phyloP scores from a whole-genome alignment of 2,888 invertebrate genomes.

The Stegana nigrithorax region DNA sequence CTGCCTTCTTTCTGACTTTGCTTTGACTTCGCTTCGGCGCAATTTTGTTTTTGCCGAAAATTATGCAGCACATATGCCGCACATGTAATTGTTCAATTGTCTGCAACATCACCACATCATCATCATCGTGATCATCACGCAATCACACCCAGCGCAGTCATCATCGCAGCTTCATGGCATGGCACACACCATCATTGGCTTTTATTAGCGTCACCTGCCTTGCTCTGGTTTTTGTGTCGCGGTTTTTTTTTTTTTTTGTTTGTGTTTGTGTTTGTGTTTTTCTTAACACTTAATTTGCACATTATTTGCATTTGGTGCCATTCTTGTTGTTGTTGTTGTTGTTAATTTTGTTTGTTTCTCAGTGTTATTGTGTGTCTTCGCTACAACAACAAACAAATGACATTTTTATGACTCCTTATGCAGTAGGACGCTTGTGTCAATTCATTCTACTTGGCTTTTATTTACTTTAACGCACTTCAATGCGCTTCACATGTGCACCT shows the following conservation, averaged over 20 bases:
- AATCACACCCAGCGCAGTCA: neutral
- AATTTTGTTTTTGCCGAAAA: conserved; percentile 31
- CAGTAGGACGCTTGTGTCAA: too few relatives aligned
- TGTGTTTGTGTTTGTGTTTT: neutral
- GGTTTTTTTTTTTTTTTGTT: neutral
- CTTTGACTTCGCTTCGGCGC: conserved; percentile 12
- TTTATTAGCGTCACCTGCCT: neutral
- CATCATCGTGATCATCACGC: neutral
- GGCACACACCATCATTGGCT: too few relatives aligned
- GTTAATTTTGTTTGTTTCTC: neutral
- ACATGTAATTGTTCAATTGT: conserved; percentile 3
- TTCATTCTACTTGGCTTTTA: too few relatives aligned
- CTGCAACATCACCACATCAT: neutral
- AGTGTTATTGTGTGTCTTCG: too few relatives aligned
- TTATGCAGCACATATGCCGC: conserved; percentile 42
- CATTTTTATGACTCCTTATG: neutral
- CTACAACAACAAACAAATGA: too few relatives aligned
- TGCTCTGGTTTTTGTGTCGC: neutral
- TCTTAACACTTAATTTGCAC: conserved; percentile 10
- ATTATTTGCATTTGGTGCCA: conserved; percentile 6
- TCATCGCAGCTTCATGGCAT: neutral
- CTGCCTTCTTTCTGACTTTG: neutral
- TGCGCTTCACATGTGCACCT: neutral
- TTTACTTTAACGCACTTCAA: too few relatives aligned
- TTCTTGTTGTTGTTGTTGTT: neutral